These are phyloP conservation scores for Scaptomyza montana DNA, from an alignment of 1,140 invertebrate species.

Conservation along the genomic window DNA sequence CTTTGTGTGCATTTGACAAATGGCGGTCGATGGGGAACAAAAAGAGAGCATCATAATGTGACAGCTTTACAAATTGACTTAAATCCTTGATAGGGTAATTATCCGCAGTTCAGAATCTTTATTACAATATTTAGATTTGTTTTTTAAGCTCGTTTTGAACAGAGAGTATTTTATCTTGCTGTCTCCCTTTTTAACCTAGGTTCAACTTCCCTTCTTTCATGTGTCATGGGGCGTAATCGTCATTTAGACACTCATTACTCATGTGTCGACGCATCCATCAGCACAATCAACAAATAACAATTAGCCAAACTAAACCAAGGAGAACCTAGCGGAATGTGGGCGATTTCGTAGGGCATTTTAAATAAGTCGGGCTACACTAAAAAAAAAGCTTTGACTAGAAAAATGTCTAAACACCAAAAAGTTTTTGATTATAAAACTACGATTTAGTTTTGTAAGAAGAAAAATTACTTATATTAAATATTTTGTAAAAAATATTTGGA, in stretches of 20 bases:
- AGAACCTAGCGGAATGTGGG: conserved; percentile 10
- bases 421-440: neutral
- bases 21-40: neutral
- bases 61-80: neutral
- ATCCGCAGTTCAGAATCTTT: neutral
- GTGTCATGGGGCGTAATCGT: conserved; percentile 53
- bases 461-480: too few species aligned
- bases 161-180: too few species aligned
- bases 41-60: neutral
- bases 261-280: conserved; percentile 76
- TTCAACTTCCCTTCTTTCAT: conserved; percentile 3
- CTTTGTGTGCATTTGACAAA: conserved; percentile 23
- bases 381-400: neutral
- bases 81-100: neutral
- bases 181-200: too few species aligned
- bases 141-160: too few species aligned
- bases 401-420: neutral
- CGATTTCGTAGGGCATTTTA: conserved; percentile 38
- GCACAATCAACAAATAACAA: conserved; percentile 31
- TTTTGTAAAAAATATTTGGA: too few species aligned
- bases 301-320: conserved; percentile 20
- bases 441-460: too few species aligned
- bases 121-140: too few species aligned
- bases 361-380: neutral
- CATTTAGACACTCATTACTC: conserved; percentile 73